phyloP scores from a whole-genome alignment of 2,113 vertebrate genomes.

The Aramus guarauna region DNA sequence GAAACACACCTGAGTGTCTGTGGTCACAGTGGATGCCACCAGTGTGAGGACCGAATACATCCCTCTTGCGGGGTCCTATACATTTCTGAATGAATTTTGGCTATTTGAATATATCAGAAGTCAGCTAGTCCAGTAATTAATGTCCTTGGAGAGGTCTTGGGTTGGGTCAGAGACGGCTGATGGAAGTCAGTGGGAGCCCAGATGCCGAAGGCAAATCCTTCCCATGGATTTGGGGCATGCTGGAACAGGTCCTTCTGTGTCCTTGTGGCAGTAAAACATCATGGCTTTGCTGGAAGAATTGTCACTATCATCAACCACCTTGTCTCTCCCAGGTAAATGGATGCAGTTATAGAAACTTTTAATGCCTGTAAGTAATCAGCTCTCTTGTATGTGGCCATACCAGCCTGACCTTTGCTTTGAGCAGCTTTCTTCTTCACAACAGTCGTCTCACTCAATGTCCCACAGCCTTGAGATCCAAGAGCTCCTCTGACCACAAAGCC shows the following conservation, averaged over 20 bases:
- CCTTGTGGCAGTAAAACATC: not conserved
- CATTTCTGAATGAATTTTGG: not conserved
- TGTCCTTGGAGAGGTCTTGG: not conserved
- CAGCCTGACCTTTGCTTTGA: not conserved
- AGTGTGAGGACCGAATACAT: rapidly evolving
- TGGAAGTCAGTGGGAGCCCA: not conserved
- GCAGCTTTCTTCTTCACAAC: not conserved
- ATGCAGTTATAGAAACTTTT: not conserved
- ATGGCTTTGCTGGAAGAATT: not conserved
- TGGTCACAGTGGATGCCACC: rapidly evolving
- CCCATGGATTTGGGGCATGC: rapidly evolving
- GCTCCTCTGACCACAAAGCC: not conserved
- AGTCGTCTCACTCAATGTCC: rapidly evolving
- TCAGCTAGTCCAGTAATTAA: no score
- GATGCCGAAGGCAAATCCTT: not conserved
- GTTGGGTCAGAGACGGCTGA: not conserved
- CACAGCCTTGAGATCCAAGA: not conserved
- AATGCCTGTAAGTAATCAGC: not conserved
- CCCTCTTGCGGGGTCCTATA: not conserved
- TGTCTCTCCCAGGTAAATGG: not conserved
- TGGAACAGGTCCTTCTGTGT: not conserved
- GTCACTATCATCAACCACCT: not conserved
- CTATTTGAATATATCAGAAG: not conserved
- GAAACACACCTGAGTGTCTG: not conserved
- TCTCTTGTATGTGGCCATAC: not conserved